Evolutionary conservation across 2,888 invertebrate species (phyloP), one percentile per base, ranked within the genome.

Genomic region (Exocentrus adspersus): DNA sequence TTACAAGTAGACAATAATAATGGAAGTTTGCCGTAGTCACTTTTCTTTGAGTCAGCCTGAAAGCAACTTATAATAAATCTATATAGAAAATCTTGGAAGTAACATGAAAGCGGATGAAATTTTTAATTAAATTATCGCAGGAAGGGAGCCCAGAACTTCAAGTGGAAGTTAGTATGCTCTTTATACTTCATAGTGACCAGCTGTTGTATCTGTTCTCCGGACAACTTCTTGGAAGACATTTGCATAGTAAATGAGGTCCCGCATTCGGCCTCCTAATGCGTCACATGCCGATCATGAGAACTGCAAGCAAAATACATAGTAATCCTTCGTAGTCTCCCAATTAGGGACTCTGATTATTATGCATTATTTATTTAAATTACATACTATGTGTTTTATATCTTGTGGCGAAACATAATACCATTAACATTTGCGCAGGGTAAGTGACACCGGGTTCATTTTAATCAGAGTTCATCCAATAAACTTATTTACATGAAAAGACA

Each of bases 111-210:
- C 60, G 56, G 52, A 61, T 46, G 59, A 68, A 62, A 68, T 62
- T 67, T 71, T 71, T 71, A 71, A 71, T 71, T 71, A 70, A 71
- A 64, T 58, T 53, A 54, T 51, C 59, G 63, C 42, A 65, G 65
- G 62, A 68, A 68, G 60, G 65, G 46, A 46, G 60, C 62, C 53
- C 48, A 51, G 62, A 70, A 62, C 54, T 65, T 51, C 56, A 51
- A 64, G 63, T 62, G 45, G 68, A 72, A 76, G 73, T 79, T 78
- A 75, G 75, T 77, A 57, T 57, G 82, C 83, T 85, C 84, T 85
- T 85, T 85, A 85, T 85, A 85, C 85, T 85, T 85, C 85, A 85
- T 85, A 83, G 83, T 83, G 80, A 81, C 84, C 86, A 86, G 85
- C 85, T 86, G 86, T 75, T 72, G 83, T 84, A 77, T 75, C 75